Percentiles rank a stretch among this genome's conserved stretches.
Conservation (phyloP, 2,113 vertebrate species). For the Camelus dromedarius region DNA sequence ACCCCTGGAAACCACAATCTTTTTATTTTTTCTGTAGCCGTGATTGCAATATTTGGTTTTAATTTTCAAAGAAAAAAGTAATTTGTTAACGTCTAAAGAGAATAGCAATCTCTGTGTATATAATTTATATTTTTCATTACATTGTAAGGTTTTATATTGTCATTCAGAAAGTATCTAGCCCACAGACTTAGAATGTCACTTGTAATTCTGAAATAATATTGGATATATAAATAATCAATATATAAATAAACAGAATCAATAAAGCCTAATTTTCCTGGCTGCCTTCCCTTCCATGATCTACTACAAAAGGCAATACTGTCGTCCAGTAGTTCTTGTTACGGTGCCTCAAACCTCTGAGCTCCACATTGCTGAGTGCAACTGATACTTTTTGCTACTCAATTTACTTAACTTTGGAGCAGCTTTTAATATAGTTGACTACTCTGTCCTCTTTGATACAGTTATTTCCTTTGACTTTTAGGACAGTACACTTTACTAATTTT, state of each 20-base stretch:
- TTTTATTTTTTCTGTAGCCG: too few species aligned
- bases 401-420: not conserved
- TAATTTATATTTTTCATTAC: too few species aligned
- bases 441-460: not conserved
- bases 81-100: not conserved
- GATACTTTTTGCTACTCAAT: not conserved
- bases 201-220: too few species aligned
- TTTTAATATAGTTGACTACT: not conserved
- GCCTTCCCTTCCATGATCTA: not conserved
- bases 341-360: not conserved
- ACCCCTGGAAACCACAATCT: too few species aligned
- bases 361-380: not conserved
- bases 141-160: too few species aligned
- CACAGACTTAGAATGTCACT: too few species aligned
- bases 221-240: not conserved
- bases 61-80: not conserved
- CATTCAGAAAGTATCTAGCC: too few species aligned
- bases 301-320: not conserved
- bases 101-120: not conserved
- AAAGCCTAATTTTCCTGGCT: not conserved
- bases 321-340: rapidly evolving
- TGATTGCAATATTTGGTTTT: not conserved
- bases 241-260: not conserved
- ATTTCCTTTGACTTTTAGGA: not conserved
- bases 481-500: not conserved